Evolutionary conservation across 1,140 invertebrate genomes (phyloP).

Genomic region (Ruditapes philippinarum): DNA sequence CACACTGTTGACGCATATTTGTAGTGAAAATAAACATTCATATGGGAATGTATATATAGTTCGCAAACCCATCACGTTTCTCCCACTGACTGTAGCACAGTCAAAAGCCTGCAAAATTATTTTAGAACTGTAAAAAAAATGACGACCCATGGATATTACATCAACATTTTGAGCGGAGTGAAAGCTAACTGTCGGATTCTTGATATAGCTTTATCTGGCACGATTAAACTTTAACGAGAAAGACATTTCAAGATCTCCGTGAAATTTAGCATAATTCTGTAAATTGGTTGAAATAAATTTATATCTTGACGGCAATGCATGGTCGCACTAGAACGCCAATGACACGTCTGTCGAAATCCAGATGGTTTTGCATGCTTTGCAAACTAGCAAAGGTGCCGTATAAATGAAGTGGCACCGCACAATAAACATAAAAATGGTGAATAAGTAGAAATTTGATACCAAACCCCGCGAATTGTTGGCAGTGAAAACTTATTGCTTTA

Average conservation of each 20-base stretch:
- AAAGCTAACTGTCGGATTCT: not conserved
- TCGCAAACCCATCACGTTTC: conserved; percentile 29
- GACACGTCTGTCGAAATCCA: conserved; percentile 17
- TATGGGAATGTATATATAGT: conserved; percentile 62
- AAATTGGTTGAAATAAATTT: conserved; percentile 64
- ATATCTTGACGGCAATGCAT: conserved; percentile 14
- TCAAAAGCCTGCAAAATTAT: not conserved
- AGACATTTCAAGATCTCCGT: conserved; percentile 33
- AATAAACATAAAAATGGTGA: conserved; percentile 21
- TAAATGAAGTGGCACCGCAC: conserved; percentile 26
- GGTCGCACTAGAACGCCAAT: conserved; percentile 47
- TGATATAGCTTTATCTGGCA: conserved; percentile 61
- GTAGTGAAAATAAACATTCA: conserved; percentile 63
- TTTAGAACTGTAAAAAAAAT: conserved; percentile 35
- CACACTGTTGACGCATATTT: conserved; percentile 50
- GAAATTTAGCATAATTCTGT: conserved; percentile 59
- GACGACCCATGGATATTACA: conserved; percentile 36
- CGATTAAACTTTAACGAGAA: conserved; percentile 44
- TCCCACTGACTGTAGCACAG: not conserved
- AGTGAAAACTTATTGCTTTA: conserved; percentile 27
- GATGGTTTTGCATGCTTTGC: conserved; percentile 28
- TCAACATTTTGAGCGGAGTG: conserved; percentile 38
- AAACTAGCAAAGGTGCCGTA: conserved; percentile 24
- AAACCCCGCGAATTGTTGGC: not conserved
- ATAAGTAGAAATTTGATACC: conserved; percentile 25